Evolutionary conservation across 1,140 invertebrate genomes (phyloP).

Genomic region (Lerema accius): DNA sequence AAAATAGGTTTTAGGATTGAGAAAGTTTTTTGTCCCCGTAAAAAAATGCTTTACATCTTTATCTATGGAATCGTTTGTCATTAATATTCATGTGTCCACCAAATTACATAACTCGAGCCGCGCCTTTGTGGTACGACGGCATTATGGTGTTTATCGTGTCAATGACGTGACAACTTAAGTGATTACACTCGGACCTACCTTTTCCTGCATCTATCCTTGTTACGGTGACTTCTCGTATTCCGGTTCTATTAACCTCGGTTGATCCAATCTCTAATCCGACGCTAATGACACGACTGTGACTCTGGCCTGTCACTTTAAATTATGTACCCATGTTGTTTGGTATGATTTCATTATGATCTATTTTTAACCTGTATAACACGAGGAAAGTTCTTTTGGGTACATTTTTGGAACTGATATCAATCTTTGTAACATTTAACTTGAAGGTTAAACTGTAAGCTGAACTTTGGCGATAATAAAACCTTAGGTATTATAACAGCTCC

Average conservation of each 20-base stretch:
- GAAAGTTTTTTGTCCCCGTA: slow-evolving; percentile 12
- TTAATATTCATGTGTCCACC: slow-evolving; percentile 31
- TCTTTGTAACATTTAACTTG: too few species aligned
- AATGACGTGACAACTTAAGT: slow-evolving; percentile 33
- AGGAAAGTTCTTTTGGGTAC: too few species aligned
- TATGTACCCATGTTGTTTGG: neutral
- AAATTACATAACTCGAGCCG: slow-evolving; percentile 32
- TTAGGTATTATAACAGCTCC: too few species aligned
- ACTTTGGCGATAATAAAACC: too few species aligned
- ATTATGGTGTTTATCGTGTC: slow-evolving; percentile 35
- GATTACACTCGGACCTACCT: slow-evolving; percentile 25
- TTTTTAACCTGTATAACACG: too few species aligned
- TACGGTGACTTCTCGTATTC: slow-evolving; percentile 18
- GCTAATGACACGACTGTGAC: slow-evolving; percentile 14
- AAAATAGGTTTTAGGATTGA: slow-evolving; percentile 1
- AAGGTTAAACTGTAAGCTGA: too few species aligned
- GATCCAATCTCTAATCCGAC: slow-evolving; percentile 7
- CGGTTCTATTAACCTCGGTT: slow-evolving; percentile 24
- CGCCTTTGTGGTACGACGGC: slow-evolving; percentile 25
- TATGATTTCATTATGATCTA: neutral
- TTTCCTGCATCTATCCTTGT: slow-evolving; percentile 32
- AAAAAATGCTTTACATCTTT: slow-evolving; percentile 13
- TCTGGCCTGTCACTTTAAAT: slow-evolving; percentile 5
- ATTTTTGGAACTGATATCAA: too few species aligned
- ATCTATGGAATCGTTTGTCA: slow-evolving; percentile 28